Evolutionary conservation across 2,113 vertebrate species (phyloP).

Genomic region (Protobothrops flavoviridis): DNA sequence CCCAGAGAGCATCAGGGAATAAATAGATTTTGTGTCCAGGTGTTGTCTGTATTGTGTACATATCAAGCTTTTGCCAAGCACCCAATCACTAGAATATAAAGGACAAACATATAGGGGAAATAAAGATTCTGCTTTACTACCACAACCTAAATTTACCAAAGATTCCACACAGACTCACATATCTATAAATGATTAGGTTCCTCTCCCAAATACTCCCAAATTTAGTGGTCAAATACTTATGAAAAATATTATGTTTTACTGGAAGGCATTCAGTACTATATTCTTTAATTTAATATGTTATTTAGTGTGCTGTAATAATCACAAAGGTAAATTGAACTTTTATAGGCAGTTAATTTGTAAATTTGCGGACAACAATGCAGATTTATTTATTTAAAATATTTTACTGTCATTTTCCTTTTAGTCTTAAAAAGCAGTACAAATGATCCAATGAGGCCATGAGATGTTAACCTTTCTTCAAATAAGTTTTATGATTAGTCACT

Average conservation of each 20-base stretch:
- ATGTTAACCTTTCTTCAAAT: not conserved
- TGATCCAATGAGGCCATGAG: not conserved
- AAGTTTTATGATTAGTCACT: not conserved
- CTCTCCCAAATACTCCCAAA: not conserved
- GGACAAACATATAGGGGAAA: not conserved
- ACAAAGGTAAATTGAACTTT: not conserved
- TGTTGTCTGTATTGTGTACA: conserved; percentile 9
- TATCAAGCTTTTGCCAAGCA: conserved; percentile 14
- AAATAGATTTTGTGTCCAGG: conserved; percentile 32
- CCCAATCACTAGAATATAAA: not conserved
- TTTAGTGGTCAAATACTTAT: not conserved
- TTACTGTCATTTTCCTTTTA: not conserved
- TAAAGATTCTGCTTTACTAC: not conserved
- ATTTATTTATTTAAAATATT: not conserved
- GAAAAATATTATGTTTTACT: not conserved
- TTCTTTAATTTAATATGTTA: not conserved
- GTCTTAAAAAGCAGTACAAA: not conserved
- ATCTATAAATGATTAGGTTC: not conserved
- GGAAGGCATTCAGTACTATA: not conserved
- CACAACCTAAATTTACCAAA: not conserved
- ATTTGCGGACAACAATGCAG: not conserved
- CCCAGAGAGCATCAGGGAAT: conserved; percentile 9
- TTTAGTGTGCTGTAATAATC: not conserved
- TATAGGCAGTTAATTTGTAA: not conserved
- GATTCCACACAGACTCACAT: not conserved